A percentile compares a stretch with the other conserved stretches of the same genome.
These are phyloP conservation scores for Carposina sasakii DNA, from an alignment of 1,140 invertebrate species.

Conservation along the genomic window DNA sequence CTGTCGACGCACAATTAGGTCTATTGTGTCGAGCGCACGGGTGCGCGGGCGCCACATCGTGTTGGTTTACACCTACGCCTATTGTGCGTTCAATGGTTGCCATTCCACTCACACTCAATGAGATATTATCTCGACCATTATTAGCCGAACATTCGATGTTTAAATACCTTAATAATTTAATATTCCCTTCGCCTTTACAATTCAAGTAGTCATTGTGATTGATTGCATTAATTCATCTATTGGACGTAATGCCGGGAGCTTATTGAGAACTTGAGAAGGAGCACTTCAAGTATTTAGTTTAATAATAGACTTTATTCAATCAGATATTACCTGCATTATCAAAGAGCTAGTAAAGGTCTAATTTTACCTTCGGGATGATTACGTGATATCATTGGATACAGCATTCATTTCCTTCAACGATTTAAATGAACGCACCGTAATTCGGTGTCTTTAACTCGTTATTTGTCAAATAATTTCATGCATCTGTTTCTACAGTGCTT, in stretches of 20 bases:
- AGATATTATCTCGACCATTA: constrained; percentile 52
- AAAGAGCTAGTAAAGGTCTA: too few species aligned
- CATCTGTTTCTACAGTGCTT: too few species aligned
- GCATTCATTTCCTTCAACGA: too few species aligned
- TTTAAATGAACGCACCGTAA: too few species aligned
- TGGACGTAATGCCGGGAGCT: constrained; percentile 36
- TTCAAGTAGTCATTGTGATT: constrained; percentile 44
- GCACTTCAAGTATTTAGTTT: too few species aligned
- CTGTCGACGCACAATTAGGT: constrained; percentile 64
- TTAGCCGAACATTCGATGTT: constrained; percentile 43
- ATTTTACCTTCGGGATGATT: too few species aligned
- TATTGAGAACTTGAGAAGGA: too few species aligned
- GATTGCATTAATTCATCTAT: constrained; percentile 38
- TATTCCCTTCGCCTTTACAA: constrained; percentile 26
- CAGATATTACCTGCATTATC: too few species aligned
- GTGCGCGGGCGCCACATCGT: constrained; percentile 39
- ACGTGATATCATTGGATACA: too few species aligned
- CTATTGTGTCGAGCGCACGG: constrained; percentile 46
- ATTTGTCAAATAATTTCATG: too few species aligned
- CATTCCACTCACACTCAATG: constrained; percentile 33
- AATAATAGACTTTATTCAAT: too few species aligned
- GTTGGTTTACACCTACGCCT: constrained; percentile 56
- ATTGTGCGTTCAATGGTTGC: constrained; percentile 45
- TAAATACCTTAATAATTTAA: constrained; percentile 50
- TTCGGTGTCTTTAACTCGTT: too few species aligned